Evolutionary conservation across 2,888 invertebrate genomes (phyloP).

Genomic region (Candidula unifasciata): DNA sequence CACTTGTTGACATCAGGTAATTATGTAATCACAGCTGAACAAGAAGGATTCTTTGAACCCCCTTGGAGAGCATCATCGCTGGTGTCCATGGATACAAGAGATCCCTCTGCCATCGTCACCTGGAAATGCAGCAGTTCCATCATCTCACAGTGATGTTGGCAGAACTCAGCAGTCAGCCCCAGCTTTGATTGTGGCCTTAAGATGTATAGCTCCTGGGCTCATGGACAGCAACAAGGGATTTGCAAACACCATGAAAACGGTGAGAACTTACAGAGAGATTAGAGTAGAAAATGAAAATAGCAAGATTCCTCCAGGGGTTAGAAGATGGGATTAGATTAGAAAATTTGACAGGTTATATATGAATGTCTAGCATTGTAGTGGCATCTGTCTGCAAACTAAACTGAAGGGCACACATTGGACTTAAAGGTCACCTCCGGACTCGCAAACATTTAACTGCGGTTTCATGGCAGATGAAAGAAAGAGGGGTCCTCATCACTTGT

Average conservation of each 20-base stretch:
- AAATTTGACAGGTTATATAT: too few species aligned
- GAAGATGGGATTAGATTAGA: too few species aligned
- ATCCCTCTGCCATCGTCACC: neutral
- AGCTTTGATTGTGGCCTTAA: constrained; percentile 52
- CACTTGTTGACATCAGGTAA: too few species aligned
- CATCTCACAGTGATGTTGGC: neutral
- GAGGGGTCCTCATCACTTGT: too few species aligned
- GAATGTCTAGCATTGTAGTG: too few species aligned
- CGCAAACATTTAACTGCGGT: too few species aligned
- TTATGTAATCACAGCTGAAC: neutral
- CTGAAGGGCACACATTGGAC: too few species aligned
- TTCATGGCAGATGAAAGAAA: too few species aligned
- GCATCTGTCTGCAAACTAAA: too few species aligned
- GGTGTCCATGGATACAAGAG: constrained; percentile 71
- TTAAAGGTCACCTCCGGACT: too few species aligned
- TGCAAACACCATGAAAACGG: constrained; percentile 50
- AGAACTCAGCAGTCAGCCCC: constrained; percentile 30
- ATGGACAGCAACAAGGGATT: constrained; percentile 52
- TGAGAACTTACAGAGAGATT: constrained; percentile 1
- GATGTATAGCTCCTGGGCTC: constrained; percentile 53
- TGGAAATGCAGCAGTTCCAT: neutral
- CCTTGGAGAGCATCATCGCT: constrained; percentile 66
- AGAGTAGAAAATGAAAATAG: too few species aligned
- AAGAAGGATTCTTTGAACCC: constrained; percentile 61
- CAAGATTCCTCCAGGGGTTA: too few species aligned